A percentile compares a stretch with the other conserved stretches of the same genome.
Evolutionary conservation across 1,140 invertebrate genomes (phyloP).

Genomic region (Brachionus koreanus): DNA sequence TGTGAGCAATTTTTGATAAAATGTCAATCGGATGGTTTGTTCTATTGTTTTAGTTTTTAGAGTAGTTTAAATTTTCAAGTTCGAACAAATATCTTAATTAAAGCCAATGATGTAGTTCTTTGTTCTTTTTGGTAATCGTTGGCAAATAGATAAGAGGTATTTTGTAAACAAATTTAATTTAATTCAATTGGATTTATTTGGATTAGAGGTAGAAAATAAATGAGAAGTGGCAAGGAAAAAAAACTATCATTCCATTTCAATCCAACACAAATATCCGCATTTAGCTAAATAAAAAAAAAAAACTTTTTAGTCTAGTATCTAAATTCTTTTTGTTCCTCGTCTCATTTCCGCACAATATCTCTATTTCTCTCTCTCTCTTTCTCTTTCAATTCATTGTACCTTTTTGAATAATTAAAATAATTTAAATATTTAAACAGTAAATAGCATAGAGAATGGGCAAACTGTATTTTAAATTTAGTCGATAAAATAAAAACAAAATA

Average conservation of each 20-base stretch:
- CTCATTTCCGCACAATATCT: neutral
- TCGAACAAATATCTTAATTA: neutral
- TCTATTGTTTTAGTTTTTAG: constrained; percentile 1
- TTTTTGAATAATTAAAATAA: constrained; percentile 40
- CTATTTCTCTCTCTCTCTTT: neutral
- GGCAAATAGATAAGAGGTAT: constrained; percentile 33
- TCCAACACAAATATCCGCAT: constrained; percentile 42
- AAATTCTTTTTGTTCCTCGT: constrained; percentile 16
- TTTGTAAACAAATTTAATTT: constrained; percentile 29
- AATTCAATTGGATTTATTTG: constrained; percentile 9
- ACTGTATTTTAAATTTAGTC: constrained; percentile 7
- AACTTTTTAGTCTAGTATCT: neutral
- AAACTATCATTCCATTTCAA: constrained; percentile 38
- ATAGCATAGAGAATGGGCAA: neutral
- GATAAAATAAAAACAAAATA: neutral
- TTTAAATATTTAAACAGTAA: constrained; percentile 38
- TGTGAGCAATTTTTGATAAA: neutral
- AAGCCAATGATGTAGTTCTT: neutral
- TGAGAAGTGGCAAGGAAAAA: neutral
- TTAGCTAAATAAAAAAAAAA: constrained; percentile 17
- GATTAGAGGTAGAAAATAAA: constrained; percentile 2
- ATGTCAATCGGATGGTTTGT: constrained; percentile 31
- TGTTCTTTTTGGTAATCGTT: constrained; percentile 11
- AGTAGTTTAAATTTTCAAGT: neutral
- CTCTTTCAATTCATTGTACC: neutral